Percentiles rank a stretch among this genome's conserved stretches.
These are phyloP conservation scores for Alviniconcha marisindica DNA, from an alignment of 1,140 invertebrate genomes.

Conservation along the genomic window DNA sequence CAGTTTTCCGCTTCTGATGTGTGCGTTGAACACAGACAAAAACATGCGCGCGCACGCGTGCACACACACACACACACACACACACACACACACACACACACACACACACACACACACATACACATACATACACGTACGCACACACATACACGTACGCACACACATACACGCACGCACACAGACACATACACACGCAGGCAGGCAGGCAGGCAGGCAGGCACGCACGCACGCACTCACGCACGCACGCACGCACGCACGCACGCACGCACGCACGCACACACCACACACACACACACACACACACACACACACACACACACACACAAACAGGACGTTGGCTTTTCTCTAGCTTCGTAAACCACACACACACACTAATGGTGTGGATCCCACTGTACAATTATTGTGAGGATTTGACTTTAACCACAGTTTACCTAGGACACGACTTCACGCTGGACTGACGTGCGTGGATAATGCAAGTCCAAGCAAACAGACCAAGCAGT, in stretches of 20 bases:
- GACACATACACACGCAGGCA: neutral
- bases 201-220: neutral
- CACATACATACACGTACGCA: neutral
- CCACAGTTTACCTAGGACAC: too few relatives aligned
- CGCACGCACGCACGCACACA: neutral
- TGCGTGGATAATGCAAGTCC: too few relatives aligned
- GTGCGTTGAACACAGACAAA: neutral
- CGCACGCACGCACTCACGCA: neutral
- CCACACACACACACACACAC: too few relatives aligned
- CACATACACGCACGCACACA: neutral
- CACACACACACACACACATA: neutral
- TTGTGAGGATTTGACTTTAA: too few relatives aligned
- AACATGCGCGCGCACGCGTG: neutral
- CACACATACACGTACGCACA: neutral
- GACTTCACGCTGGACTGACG: too few relatives aligned
- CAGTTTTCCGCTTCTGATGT: too few relatives aligned
- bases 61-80: neutral
- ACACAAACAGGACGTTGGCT: too few relatives aligned
- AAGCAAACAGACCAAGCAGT: too few relatives aligned
- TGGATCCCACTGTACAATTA: too few relatives aligned
- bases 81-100: neutral
- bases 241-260: neutral
- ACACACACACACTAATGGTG: too few relatives aligned
- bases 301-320: too few relatives aligned
- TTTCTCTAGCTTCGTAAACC: too few relatives aligned